Conservation (phyloP, 1,140 invertebrate species). For the Tetramorium alpestre region DNA sequence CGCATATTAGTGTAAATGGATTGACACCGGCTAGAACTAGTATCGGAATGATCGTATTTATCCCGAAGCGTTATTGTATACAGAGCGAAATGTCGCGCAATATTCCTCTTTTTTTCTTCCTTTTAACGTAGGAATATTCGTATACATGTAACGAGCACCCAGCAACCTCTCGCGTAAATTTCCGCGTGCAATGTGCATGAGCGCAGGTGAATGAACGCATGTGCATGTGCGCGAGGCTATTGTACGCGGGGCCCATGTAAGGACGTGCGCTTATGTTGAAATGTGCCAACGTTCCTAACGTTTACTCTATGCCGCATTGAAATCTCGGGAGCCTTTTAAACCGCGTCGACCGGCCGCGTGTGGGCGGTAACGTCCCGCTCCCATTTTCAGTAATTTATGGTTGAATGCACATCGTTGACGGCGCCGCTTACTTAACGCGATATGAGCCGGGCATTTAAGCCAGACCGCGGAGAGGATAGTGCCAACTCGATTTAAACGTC, state of each 20-base stretch:
- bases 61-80: background rate
- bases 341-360: slow-evolving; percentile 1
- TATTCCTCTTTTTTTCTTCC: background rate
- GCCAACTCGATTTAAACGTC: slow-evolving; percentile 46
- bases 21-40: background rate
- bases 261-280: slow-evolving; percentile 38
- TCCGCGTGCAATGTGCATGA: background rate
- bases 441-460: slow-evolving; percentile 30
- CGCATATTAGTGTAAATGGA: slow-evolving; percentile 11
- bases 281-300: slow-evolving; percentile 37
- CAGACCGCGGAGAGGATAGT: slow-evolving; percentile 20
- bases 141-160: slow-evolving; percentile 9
- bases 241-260: slow-evolving; percentile 30
- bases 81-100: slow-evolving; percentile 7
- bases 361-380: background rate
- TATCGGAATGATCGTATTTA: slow-evolving; percentile 14
- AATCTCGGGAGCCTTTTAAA: slow-evolving; percentile 55
- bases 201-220: slow-evolving; percentile 25
- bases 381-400: slow-evolving; percentile 50
- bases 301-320: slow-evolving; percentile 44
- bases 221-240: slow-evolving; percentile 22
- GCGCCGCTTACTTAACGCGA: slow-evolving; percentile 41
- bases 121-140: background rate
- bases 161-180: background rate
- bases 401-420: slow-evolving; percentile 38